Conservation (phyloP, 2,113 vertebrate genomes). For the Vidua chalybeata region DNA sequence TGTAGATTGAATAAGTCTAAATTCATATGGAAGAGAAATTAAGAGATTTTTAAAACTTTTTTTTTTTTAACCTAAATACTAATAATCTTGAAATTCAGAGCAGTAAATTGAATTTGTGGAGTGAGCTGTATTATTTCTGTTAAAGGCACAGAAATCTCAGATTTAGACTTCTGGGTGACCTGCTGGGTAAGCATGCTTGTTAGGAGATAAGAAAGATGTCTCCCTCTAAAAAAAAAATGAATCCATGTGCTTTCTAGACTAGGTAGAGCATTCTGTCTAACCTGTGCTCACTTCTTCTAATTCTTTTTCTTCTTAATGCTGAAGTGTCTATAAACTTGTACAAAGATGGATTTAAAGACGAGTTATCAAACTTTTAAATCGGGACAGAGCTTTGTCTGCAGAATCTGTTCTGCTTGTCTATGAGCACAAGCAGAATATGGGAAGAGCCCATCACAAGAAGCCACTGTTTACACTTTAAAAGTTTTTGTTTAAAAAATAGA, state of each 20-base stretch:
- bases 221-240: neutral
- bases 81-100: neutral
- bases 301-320: neutral
- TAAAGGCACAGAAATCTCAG: neutral
- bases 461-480: neutral
- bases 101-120: neutral
- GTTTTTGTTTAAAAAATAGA: neutral
- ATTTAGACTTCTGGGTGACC: neutral
- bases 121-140: neutral
- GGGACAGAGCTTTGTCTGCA: neutral
- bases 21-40: neutral
- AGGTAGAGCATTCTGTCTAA: neutral
- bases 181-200: neutral
- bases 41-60: rapidly evolving
- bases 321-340: neutral
- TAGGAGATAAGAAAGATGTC: neutral
- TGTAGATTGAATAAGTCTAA: neutral
- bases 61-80: neutral
- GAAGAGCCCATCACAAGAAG: neutral
- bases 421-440: neutral
- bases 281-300: neutral
- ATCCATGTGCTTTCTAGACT: neutral
- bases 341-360: neutral
- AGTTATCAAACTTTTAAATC: neutral
- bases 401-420: neutral